These are phyloP conservation scores for Drosophila borborema DNA, from an alignment of 2,888 invertebrate species.

Conservation along the genomic window DNA sequence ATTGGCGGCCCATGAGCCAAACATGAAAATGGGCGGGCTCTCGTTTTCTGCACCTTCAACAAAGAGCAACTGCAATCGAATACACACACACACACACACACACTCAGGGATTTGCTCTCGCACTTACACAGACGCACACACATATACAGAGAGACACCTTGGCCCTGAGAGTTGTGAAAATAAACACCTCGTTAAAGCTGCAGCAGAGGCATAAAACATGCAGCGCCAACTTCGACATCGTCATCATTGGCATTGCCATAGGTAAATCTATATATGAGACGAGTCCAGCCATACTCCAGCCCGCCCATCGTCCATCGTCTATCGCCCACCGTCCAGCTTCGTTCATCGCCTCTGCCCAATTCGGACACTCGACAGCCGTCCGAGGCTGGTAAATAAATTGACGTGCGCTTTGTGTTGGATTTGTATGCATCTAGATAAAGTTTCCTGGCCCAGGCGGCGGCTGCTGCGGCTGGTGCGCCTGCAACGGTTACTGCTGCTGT, in stretches of 20 bases:
- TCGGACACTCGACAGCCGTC: conserved; percentile 25
- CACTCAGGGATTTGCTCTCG: conserved; percentile 12
- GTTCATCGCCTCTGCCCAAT: conserved; percentile 9
- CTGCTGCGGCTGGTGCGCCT: conserved; percentile 9
- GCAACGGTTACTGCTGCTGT: conserved; percentile 22
- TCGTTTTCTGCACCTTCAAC: conserved; percentile 78
- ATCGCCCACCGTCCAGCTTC: conserved; percentile 4
- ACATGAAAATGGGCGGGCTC: conserved; percentile 76
- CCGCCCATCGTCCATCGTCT: conserved; percentile 1
- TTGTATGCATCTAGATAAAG: conserved; percentile 83
- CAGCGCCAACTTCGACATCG: conserved; percentile 75
- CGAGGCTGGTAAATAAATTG: conserved; percentile 80
- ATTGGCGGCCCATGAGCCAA: conserved; percentile 60
- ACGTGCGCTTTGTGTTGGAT: conserved; percentile 80
- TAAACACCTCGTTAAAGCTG: conserved; percentile 83
- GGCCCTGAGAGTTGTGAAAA: conserved; percentile 81
- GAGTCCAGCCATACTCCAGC: conserved; percentile 3
- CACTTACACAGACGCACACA: conserved; percentile 13
- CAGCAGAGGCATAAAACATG: conserved; percentile 81
- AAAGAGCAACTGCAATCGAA: conserved; percentile 61
- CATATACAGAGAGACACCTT: conserved; percentile 30
- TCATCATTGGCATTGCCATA: conserved; percentile 67
- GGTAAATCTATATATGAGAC: conserved; percentile 53
- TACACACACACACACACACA: conserved; percentile 24
- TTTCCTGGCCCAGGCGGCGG: conserved; percentile 43